Evolutionary conservation across 2,888 invertebrate genomes (phyloP).

Genomic region (Homarus gammarus): DNA sequence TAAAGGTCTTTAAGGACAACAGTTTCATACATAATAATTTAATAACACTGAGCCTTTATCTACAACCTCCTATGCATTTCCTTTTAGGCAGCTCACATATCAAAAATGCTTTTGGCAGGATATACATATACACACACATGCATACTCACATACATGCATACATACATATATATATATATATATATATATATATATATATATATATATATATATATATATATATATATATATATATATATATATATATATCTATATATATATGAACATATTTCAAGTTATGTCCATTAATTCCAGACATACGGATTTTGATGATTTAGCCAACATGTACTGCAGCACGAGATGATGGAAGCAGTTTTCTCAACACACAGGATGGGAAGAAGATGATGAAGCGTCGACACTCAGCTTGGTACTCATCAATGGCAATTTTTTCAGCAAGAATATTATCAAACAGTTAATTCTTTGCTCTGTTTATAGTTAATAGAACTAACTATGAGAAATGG

Average conservation of each 20-base stretch:
- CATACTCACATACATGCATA: constrained; percentile 10
- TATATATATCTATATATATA: constrained; percentile 22
- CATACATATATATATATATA: constrained; percentile 42
- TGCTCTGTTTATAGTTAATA: constrained; percentile 40
- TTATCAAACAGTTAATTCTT: constrained; percentile 38
- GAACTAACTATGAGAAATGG: constrained; percentile 60
- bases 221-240: constrained; percentile 28
- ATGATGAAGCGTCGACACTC: constrained; percentile 54
- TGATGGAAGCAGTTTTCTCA: constrained; percentile 26
- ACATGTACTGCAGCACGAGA: constrained; percentile 46
- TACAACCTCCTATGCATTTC: constrained; percentile 49
- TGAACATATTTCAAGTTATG: background rate
- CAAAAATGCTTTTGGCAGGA: constrained; percentile 59
- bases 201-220: constrained; percentile 35
- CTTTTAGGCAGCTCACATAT: constrained; percentile 53
- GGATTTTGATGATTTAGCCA: constrained; percentile 64
- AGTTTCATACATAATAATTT: constrained; percentile 34
- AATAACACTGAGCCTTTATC: constrained; percentile 54
- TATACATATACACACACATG: constrained; percentile 35
- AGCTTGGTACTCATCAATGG: constrained; percentile 39
- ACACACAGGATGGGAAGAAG: constrained; percentile 56
- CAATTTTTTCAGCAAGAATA: constrained; percentile 14
- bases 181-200: constrained; percentile 45
- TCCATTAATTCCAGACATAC: constrained; percentile 40
- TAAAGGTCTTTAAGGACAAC: constrained; percentile 6